A percentile compares a stretch with the other conserved stretches of the same genome.
Evolutionary conservation across 2,888 invertebrate genomes (phyloP).

Genomic region (Tipula vernalis): DNA sequence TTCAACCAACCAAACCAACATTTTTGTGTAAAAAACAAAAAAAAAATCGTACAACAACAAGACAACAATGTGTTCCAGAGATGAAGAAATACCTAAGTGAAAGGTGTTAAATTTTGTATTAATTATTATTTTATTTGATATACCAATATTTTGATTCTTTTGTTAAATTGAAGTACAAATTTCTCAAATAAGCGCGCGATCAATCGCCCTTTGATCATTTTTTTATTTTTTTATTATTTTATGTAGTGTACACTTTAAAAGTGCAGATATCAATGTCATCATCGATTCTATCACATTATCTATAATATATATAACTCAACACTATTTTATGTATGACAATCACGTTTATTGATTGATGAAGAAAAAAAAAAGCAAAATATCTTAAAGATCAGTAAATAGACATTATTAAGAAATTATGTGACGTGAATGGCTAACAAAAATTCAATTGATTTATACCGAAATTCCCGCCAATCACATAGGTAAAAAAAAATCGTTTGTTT

Average conservation of each 20-base stretch:
- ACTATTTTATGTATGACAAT: background rate
- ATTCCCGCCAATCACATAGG: background rate
- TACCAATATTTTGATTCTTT: background rate
- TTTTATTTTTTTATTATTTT: background rate
- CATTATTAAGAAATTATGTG: background rate
- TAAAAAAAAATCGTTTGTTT: background rate
- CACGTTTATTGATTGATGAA: background rate
- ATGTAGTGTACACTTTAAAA: background rate
- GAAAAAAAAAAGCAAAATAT: background rate
- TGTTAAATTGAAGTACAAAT: background rate
- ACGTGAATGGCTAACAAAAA: background rate
- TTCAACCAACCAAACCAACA: constrained; percentile 10
- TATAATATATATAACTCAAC: background rate
- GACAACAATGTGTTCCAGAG: background rate
- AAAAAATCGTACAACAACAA: background rate
- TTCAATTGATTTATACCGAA: background rate
- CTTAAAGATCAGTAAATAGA: background rate
- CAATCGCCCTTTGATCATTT: background rate
- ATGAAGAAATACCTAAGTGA: constrained; percentile 9
- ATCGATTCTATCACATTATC: background rate
- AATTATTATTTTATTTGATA: background rate
- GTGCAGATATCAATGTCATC: background rate
- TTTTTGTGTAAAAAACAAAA: background rate
- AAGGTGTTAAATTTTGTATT: constrained; percentile 7
- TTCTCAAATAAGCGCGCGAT: background rate